These are phyloP conservation scores for Magallana nippona DNA, from an alignment of 2,888 invertebrate species.

Conservation along the genomic window DNA sequence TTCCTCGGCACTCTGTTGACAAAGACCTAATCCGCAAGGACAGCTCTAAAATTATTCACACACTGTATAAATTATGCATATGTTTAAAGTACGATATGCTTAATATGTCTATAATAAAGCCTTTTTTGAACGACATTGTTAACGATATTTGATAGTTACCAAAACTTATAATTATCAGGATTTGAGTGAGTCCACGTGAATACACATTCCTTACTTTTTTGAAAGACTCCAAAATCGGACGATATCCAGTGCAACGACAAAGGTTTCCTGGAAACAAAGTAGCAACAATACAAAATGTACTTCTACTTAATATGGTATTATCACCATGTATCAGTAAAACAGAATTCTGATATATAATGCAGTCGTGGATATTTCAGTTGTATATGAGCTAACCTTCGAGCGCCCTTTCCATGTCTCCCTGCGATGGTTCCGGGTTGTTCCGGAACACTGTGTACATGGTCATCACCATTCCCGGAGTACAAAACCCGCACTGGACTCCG, in stretches of 20 bases:
- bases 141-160: too few species aligned
- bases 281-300: neutral
- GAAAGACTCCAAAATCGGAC: conserved; percentile 94
- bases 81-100: neutral
- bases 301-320: too few species aligned
- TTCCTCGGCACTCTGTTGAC: conserved; percentile 34
- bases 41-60: conserved; percentile 30
- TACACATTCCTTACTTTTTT: conserved; percentile 67
- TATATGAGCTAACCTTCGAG: conserved; percentile 63
- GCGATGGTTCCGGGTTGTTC: conserved; percentile 86
- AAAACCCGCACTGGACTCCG: conserved; percentile 97
- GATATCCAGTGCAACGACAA: conserved; percentile 88
- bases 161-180: too few species aligned
- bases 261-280: conserved; percentile 59
- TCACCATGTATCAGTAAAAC: too few species aligned
- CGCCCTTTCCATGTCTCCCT: conserved; percentile 86
- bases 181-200: too few species aligned
- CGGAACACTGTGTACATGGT: conserved; percentile 95
- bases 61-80: neutral
- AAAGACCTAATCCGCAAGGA: conserved; percentile 44
- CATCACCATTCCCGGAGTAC: conserved; percentile 98
- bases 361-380: neutral
- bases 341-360: neutral
- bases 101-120: neutral
- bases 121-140: too few species aligned